Evolutionary conservation across 2,797 vertebrate species (phyloP).

Genomic region (Chelmon rostratus): DNA sequence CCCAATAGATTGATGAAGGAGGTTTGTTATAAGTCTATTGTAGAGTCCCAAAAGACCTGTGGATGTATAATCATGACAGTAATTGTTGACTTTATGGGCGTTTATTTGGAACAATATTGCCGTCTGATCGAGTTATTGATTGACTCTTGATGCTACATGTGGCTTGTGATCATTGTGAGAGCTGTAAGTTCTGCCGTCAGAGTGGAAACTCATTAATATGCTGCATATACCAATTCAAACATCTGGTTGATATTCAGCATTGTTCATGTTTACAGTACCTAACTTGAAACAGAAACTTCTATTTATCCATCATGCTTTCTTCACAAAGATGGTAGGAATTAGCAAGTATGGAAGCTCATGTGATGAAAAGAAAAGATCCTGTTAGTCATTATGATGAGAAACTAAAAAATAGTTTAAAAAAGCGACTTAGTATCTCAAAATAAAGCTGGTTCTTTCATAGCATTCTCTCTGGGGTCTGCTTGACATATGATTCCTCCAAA

Average conservation of each 20-base stretch:
- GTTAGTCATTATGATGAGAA: no score
- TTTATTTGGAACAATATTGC: conserved; percentile 14
- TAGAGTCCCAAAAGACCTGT: neutral
- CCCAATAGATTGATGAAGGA: neutral
- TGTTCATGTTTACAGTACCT: conserved; percentile 50
- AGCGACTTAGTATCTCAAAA: no score
- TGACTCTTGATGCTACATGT: conserved; percentile 14
- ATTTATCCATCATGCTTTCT: conserved; percentile 3
- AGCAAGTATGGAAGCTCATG: no score
- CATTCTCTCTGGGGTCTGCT: no score
- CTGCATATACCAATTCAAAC: conserved; percentile 29
- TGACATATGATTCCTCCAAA: no score
- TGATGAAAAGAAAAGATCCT: no score
- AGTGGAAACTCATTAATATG: conserved; percentile 18
- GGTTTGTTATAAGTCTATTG: conserved; percentile 3
- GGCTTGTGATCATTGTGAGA: conserved; percentile 21
- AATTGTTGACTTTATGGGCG: conserved; percentile 15
- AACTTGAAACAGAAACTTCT: conserved; percentile 14
- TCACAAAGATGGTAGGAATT: conserved; percentile 3
- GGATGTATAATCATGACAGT: conserved; percentile 15
- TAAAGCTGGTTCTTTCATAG: no score
- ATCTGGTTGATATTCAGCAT: conserved; percentile 34
- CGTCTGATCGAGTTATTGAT: conserved; percentile 19
- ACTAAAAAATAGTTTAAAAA: no score
- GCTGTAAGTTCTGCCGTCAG: neutral